Conservation (phyloP, 2,113 vertebrate genomes). For the Archilochus colubris region DNA sequence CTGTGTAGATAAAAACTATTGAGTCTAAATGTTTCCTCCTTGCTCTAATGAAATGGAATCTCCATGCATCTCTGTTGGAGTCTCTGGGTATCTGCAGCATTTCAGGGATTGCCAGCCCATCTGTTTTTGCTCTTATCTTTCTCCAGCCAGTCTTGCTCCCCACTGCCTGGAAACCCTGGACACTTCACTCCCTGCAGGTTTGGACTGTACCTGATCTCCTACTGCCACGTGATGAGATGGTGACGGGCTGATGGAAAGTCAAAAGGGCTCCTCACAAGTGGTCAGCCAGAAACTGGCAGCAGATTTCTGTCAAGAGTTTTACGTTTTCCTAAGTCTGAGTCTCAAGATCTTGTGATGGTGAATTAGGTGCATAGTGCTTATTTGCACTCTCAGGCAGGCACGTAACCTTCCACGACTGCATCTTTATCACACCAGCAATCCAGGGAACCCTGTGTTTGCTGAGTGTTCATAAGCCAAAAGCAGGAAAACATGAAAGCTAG, state of each 20-base stretch:
- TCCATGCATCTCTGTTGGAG: background rate
- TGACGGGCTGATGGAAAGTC: background rate
- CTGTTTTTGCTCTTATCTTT: background rate
- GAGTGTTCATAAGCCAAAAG: background rate
- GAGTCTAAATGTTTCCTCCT: background rate
- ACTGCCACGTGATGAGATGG: rapidly evolving
- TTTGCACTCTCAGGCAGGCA: background rate
- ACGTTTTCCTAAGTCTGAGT: background rate
- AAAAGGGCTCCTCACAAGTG: rapidly evolving
- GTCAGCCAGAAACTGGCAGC: background rate
- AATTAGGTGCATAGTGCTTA: background rate
- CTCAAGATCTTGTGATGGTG: background rate
- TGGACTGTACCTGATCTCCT: background rate
- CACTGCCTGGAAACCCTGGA: background rate
- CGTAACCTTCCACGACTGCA: rapidly evolving
- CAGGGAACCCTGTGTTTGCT: rapidly evolving
- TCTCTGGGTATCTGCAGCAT: background rate
- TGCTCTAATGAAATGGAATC: background rate
- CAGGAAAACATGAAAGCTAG: background rate
- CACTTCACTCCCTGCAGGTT: rapidly evolving
- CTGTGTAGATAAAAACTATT: background rate
- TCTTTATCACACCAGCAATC: background rate
- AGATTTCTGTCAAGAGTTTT: background rate
- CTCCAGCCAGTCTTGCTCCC: background rate
- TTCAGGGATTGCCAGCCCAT: background rate